A percentile compares a stretch with the other conserved stretches of the same genome.
Conservation (phyloP, 2,888 invertebrate genomes). For the Mongoloraphidia duomilia region DNA sequence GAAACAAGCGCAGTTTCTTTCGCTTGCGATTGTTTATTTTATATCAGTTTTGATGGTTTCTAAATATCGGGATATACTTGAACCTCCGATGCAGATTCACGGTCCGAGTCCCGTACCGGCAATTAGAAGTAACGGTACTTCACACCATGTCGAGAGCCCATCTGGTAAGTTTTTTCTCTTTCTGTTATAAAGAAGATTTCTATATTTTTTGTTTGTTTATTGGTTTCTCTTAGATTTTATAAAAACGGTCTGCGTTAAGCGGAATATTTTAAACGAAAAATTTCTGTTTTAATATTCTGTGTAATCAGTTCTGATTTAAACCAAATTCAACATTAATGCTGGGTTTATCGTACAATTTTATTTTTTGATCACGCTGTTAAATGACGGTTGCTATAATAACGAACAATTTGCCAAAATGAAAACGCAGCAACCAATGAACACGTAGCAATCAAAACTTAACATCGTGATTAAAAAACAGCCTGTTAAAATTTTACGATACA, state of each 20-base stretch:
- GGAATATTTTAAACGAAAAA: slow-evolving; percentile 5
- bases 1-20: slow-evolving; percentile 98
- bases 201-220: too few relatives aligned
- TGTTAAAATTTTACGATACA: too few relatives aligned
- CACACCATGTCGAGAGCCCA: slow-evolving; percentile 40
- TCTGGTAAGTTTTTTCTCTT: slow-evolving; percentile 32
- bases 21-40: slow-evolving; percentile 97
- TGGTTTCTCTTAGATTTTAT: too few relatives aligned
- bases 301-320: too few relatives aligned
- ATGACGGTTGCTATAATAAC: too few relatives aligned
- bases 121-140: slow-evolving; percentile 37
- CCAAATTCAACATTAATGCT: too few relatives aligned
- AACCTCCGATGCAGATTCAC: slow-evolving; percentile 69
- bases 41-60: slow-evolving; percentile 99
- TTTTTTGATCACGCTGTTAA: too few relatives aligned
- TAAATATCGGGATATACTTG: slow-evolving; percentile 96
- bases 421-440: too few relatives aligned
- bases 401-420: too few relatives aligned
- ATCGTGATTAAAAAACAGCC: too few relatives aligned
- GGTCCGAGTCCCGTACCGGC: slow-evolving; percentile 46
- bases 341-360: too few relatives aligned
- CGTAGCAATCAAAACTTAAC: too few relatives aligned
- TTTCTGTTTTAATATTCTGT: slow-evolving; percentile 2
- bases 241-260: background rate
- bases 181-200: background rate